phyloP scores from a whole-genome alignment of 2,797 vertebrate species.

The Dromococcyx pavoninus region DNA sequence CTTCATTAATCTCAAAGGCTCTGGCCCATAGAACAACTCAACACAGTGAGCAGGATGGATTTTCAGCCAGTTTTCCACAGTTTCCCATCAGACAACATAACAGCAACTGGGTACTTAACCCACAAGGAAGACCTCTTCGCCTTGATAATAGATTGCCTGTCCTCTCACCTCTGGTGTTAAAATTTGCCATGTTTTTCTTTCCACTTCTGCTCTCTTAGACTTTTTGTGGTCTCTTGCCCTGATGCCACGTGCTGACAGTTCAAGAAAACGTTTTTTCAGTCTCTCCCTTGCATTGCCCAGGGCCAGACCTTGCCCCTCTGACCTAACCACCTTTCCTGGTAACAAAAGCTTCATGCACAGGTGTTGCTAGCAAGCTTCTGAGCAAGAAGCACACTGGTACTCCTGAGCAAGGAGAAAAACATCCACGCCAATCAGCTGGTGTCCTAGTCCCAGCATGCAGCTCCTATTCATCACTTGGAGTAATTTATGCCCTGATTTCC shows the following conservation, averaged over 20 bases:
- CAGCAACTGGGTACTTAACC: not conserved
- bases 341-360: not conserved
- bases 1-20: not conserved
- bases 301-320: not conserved
- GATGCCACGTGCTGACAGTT: not conserved
- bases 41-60: not conserved
- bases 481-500: not conserved
- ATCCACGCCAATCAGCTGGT: not conserved
- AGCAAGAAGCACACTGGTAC: not conserved
- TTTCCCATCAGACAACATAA: not conserved
- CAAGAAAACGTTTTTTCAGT: not conserved
- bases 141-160: not conserved
- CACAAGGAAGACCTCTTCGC: not conserved
- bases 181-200: not conserved
- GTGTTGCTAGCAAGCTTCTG: not conserved
- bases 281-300: not conserved
- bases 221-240: not conserved
- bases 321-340: not conserved
- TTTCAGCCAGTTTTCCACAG: not conserved
- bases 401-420: not conserved
- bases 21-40: not conserved
- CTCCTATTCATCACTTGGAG: not conserved
- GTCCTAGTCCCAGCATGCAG: not conserved
- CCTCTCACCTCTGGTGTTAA: not conserved
- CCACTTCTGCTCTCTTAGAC: not conserved